A percentile compares a stretch with the other conserved stretches of the same genome.
Evolutionary conservation across 1,140 invertebrate species (phyloP).

Genomic region (Drosophila bifasciata): DNA sequence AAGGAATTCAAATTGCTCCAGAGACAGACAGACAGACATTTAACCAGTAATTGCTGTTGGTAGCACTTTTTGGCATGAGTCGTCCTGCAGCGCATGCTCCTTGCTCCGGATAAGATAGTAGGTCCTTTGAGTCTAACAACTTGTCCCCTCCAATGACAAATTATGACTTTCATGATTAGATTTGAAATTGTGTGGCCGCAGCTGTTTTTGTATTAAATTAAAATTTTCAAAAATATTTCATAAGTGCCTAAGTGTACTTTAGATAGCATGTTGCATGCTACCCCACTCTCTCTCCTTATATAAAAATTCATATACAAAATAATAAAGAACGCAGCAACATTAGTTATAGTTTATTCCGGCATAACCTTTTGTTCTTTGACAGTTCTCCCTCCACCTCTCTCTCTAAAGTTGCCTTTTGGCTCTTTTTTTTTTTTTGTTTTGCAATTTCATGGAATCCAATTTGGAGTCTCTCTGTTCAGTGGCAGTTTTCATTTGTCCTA

Average conservation of each 20-base stretch:
- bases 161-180: conserved; percentile 70
- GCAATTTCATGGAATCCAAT: conserved; percentile 57
- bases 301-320: too few species aligned
- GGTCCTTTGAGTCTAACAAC: conserved; percentile 22
- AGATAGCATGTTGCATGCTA: too few species aligned
- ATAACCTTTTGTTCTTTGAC: not conserved
- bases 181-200: conserved; percentile 22
- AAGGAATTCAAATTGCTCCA: conserved; percentile 3
- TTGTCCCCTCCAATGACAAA: conserved; percentile 50
- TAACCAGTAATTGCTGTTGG: conserved; percentile 62
- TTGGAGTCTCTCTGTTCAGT: conserved; percentile 7
- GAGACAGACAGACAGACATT: too few species aligned
- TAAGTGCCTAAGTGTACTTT: too few species aligned
- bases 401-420: not conserved
- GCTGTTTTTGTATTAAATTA: conserved; percentile 6
- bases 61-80: conserved; percentile 65
- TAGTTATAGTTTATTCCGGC: too few species aligned
- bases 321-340: too few species aligned
- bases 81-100: conserved; percentile 32
- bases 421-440: conserved; percentile 12
- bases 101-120: conserved; percentile 54
- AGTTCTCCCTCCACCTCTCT: conserved; percentile 1
- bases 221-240: not conserved
- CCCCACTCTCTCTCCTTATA: too few species aligned
- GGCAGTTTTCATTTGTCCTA: conserved; percentile 13